Base-by-base conservation (phyloP, 2,888 invertebrate genomes). In the Seladonia tumulorum region DNA sequence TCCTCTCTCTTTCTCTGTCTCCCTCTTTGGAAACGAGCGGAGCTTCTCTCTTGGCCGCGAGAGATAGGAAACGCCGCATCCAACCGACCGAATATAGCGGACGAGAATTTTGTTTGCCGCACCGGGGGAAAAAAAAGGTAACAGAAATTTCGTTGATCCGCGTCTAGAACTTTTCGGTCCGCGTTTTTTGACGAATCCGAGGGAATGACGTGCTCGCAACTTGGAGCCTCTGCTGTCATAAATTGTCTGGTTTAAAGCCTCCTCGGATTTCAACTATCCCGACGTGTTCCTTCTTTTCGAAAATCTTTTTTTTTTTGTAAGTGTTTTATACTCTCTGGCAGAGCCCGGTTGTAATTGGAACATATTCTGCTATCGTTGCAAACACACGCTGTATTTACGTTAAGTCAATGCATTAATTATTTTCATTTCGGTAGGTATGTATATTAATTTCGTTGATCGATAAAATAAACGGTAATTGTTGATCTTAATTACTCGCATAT, bases 81-180 rank as follows among this genome's bases (percentile, higher is more conserved):
- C 60, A 68, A 22, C 18, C 22, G 39, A 68, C 68, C 35, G 68
- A 68, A 22, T 68, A 68, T 18, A 68, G 39, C 60, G 60, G 60
- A 60, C 60, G 60, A 60, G 25, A 60, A 60, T 60, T 60, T 60
- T 60, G 60, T 81, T 81, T 81, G 42, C 63, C 70, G 71, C 79
- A 45, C 22, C 35, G 47, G 71, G 47, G 60, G 79, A 81, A 81
- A 79, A 81, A 81, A 79, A 53, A 18, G 25, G 25, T 12, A 25
- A 60, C 25, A 60, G 60, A 60, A 68, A 39, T 39, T 39, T 29
- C 39, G 68, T 76, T 35, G 29, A 47, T 25, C 35, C 29, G 25
- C 12, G 25, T 60, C 60, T 60, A 25, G 60, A 60, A 60, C 60
- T 60, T 60, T 25, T 60, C 60, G 60, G 1, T 5, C 16, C 25